A percentile compares a stretch with the other conserved stretches of the same genome.
Conservation (phyloP, 2,888 invertebrate species). For the Mythimna albipuncta region DNA sequence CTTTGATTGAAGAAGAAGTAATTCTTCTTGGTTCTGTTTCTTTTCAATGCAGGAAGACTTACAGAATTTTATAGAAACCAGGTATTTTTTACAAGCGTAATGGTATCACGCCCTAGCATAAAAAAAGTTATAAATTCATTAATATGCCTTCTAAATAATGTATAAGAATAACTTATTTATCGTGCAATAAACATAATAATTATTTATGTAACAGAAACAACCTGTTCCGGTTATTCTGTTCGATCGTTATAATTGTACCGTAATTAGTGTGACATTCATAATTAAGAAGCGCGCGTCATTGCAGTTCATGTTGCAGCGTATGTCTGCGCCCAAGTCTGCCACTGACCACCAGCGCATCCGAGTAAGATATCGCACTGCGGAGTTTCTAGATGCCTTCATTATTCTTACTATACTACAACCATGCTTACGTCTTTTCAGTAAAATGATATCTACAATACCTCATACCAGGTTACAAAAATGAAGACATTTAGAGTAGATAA, state of each 20-base stretch:
- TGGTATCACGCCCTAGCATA: not conserved
- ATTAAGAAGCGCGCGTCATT: slow-evolving; percentile 87
- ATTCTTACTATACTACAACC: slow-evolving; percentile 33
- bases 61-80: not conserved
- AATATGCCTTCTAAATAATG: slow-evolving; percentile 6
- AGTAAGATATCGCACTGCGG: slow-evolving; percentile 93
- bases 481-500: slow-evolving; percentile 78
- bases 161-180: not conserved
- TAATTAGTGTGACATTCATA: slow-evolving; percentile 42
- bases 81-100: not conserved
- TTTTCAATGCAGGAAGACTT: too few relatives aligned
- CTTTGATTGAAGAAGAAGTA: too few relatives aligned
- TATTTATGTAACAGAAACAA: not conserved
- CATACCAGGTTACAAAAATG: slow-evolving; percentile 67
- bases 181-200: not conserved
- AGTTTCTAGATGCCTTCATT: slow-evolving; percentile 82
- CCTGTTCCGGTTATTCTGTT: not conserved
- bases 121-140: not conserved
- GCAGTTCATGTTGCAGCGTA: slow-evolving; percentile 97
- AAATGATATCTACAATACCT: slow-evolving; percentile 42
- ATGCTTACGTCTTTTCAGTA: slow-evolving; percentile 32
- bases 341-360: slow-evolving; percentile 97
- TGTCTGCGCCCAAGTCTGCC: slow-evolving; percentile 96
- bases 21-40: too few relatives aligned
- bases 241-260: slow-evolving; percentile 10